Evolutionary conservation across 2,888 invertebrate genomes (phyloP).

Genomic region (Drosophila greeni): DNA sequence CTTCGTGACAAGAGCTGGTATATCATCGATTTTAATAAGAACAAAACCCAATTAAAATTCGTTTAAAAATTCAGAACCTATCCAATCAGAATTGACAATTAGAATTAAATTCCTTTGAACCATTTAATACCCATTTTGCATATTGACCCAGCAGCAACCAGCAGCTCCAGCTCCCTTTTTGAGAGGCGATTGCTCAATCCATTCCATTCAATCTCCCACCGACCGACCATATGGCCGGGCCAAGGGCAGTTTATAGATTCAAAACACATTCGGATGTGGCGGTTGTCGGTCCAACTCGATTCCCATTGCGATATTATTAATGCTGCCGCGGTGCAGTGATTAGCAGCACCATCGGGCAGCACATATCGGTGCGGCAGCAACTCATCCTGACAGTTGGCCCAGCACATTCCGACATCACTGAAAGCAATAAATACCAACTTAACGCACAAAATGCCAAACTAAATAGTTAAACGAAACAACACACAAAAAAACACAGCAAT

Average conservation of each 20-base stretch:
- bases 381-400: conserved; percentile 63
- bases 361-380: conserved; percentile 48
- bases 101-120: not conserved
- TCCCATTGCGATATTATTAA: conserved; percentile 54
- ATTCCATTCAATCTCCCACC: not conserved
- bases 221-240: conserved; percentile 9
- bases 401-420: conserved; percentile 75
- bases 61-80: not conserved
- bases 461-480: conserved; percentile 70
- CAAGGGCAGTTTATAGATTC: conserved; percentile 63
- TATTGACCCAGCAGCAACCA: not conserved
- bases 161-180: not conserved
- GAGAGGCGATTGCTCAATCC: conserved; percentile 49
- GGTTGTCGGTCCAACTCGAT: conserved; percentile 36
- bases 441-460: conserved; percentile 77
- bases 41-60: not conserved
- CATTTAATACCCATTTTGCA: not conserved
- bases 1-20: too few species aligned
- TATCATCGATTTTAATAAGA: not conserved
- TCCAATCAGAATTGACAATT: not conserved
- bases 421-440: conserved; percentile 78
- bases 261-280: conserved; percentile 47
- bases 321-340: conserved; percentile 61
- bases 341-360: conserved; percentile 50
- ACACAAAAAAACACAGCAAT: conserved; percentile 7